A percentile compares a stretch with the other conserved stretches of the same genome.
Evolutionary conservation across 1,140 invertebrate species (phyloP).

Genomic region (Drosophila takahashii): DNA sequence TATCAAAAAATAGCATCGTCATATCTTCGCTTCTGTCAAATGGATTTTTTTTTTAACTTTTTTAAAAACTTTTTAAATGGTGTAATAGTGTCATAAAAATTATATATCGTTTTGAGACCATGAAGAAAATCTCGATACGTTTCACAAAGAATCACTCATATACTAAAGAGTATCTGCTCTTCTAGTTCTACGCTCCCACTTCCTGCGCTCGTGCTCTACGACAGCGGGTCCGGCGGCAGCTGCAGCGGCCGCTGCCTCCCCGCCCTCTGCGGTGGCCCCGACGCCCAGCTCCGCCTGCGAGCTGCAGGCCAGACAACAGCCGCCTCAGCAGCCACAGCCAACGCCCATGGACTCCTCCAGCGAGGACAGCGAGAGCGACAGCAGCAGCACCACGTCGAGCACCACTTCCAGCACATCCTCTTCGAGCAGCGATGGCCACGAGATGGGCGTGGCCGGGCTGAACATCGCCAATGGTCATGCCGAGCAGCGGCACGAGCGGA

Average conservation of each 20-base stretch:
- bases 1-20: too few relatives aligned
- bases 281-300: constrained; percentile 68
- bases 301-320: constrained; percentile 65
- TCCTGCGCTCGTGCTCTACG: constrained; percentile 64
- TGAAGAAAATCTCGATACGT: too few relatives aligned
- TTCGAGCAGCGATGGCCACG: constrained; percentile 64
- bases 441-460: constrained; percentile 66
- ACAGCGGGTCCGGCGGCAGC: constrained; percentile 42
- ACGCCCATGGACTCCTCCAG: constrained; percentile 82
- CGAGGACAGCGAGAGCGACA: constrained; percentile 83
- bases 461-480: constrained; percentile 72
- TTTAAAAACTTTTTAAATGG: too few relatives aligned
- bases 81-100: too few relatives aligned
- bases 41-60: too few relatives aligned
- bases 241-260: constrained; percentile 74
- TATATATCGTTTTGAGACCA: too few relatives aligned
- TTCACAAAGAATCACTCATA: too few relatives aligned
- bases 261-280: constrained; percentile 74
- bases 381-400: constrained; percentile 75
- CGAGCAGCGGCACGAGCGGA: constrained; percentile 51
- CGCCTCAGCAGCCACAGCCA: constrained; percentile 46
- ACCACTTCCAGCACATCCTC: constrained; percentile 75
- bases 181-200: constrained; percentile 72
- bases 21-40: too few relatives aligned
- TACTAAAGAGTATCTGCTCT: background rate